These are phyloP conservation scores for Drosophila rhopaloa DNA, from an alignment of 1,140 invertebrate species.

Conservation along the genomic window DNA sequence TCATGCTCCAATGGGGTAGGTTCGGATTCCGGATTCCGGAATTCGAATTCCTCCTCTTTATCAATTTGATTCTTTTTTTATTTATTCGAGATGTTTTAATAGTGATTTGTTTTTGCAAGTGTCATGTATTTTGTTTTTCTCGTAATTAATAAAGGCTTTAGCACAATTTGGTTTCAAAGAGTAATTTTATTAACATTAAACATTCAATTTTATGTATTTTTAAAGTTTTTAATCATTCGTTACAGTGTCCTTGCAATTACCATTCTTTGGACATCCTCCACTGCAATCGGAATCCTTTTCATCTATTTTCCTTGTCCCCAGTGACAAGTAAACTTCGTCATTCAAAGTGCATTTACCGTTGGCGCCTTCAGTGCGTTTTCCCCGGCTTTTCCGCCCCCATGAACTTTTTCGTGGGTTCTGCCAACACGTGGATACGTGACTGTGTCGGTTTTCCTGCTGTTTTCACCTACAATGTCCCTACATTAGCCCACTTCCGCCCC, in stretches of 20 bases:
- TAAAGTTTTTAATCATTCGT: too few relatives aligned
- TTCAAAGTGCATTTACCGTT: slow-evolving; percentile 52
- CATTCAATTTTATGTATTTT: too few relatives aligned
- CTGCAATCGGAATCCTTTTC: slow-evolving; percentile 3
- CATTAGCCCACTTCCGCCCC: slow-evolving; percentile 14
- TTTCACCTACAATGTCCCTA: slow-evolving; percentile 25
- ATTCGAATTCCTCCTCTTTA: background rate
- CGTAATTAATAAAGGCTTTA: too few relatives aligned
- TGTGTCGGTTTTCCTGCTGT: slow-evolving; percentile 37
- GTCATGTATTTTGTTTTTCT: too few relatives aligned
- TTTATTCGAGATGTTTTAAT: slow-evolving; percentile 10
- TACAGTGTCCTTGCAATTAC: slow-evolving; percentile 5
- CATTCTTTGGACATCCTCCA: slow-evolving; percentile 10
- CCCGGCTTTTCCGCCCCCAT: background rate
- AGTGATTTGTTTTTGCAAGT: background rate
- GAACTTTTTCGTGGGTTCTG: slow-evolving; percentile 8
- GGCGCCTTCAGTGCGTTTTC: slow-evolving; percentile 10
- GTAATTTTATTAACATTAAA: too few relatives aligned
- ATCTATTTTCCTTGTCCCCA: slow-evolving; percentile 11
- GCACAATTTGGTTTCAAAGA: too few relatives aligned
- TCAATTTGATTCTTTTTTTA: slow-evolving; percentile 3
- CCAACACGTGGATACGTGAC: slow-evolving; percentile 60
- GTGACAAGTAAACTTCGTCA: slow-evolving; percentile 40
- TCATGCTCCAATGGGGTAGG: slow-evolving; percentile 8
- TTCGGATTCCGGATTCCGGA: slow-evolving; percentile 13